Conservation (phyloP, 1,140 invertebrate species). For the Caenorhabditis remanei region DNA sequence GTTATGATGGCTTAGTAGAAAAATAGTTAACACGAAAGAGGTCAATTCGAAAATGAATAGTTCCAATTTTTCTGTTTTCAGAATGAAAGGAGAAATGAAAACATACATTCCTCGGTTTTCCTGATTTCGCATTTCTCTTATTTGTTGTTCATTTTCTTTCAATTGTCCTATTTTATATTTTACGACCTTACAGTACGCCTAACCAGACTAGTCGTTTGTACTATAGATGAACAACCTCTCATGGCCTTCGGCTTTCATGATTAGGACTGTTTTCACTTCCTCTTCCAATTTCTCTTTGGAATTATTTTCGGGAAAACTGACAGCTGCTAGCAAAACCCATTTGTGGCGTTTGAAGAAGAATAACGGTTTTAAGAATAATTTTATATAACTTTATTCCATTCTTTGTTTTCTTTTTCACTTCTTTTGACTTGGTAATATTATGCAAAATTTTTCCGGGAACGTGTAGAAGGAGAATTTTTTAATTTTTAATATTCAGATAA, state of each 20-base stretch:
- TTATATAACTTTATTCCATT: not conserved
- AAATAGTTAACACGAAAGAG: not conserved
- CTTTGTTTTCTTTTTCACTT: not conserved
- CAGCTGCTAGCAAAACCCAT: too few relatives aligned
- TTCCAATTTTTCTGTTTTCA: not conserved
- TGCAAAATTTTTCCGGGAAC: conserved; percentile 2
- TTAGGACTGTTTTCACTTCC: not conserved
- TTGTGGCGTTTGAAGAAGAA: not conserved
- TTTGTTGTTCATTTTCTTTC: too few relatives aligned
- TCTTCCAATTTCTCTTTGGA: too few relatives aligned
- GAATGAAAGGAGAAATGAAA: not conserved
- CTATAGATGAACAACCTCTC: not conserved
- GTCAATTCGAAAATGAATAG: not conserved
- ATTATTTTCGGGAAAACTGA: too few relatives aligned
- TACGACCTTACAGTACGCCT: not conserved
- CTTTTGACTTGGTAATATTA: conserved; percentile 15
- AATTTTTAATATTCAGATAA: too few relatives aligned
- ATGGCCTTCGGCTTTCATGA: not conserved
- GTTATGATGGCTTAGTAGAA: too few relatives aligned
- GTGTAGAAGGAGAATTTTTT: not conserved
- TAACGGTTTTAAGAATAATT: not conserved
- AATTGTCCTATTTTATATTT: not conserved
- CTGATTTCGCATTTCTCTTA: not conserved
- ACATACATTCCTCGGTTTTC: not conserved
- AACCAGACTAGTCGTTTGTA: not conserved